Evolutionary conservation across 2,113 vertebrate genomes (phyloP).

Genomic region (Ptychochromis oligacanthus): DNA sequence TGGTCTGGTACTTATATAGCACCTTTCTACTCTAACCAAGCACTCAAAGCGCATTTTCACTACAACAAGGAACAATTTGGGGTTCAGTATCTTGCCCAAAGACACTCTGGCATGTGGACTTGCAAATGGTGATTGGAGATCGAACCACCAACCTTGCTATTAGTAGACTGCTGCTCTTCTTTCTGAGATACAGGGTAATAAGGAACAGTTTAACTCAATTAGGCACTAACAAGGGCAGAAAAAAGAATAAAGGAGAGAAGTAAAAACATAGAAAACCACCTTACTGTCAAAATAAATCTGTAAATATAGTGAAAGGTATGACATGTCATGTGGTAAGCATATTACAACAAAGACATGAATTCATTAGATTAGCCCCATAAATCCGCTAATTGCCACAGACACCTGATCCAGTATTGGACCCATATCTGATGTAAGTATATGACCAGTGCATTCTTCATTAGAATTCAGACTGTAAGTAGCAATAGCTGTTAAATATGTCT

Average conservation of each 20-base stretch:
- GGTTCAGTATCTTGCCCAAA: background rate
- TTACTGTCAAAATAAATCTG: background rate
- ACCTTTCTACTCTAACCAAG: background rate
- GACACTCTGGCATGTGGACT: background rate
- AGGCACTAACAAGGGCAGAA: background rate
- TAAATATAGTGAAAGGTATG: no score
- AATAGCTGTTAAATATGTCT: slow-evolving; percentile 33
- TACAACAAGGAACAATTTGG: background rate
- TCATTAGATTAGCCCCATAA: no score
- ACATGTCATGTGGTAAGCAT: no score
- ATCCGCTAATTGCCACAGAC: no score
- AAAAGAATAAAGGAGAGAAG: background rate
- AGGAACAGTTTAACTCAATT: background rate
- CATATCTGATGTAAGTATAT: background rate
- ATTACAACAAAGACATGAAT: no score
- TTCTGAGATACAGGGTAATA: background rate
- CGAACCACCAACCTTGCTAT: background rate
- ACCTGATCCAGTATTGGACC: background rate
- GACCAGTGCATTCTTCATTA: background rate
- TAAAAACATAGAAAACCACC: background rate
- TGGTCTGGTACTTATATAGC: background rate
- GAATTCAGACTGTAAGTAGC: slow-evolving; percentile 30
- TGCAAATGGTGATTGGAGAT: no score
- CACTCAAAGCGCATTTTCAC: no score
- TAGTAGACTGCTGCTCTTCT: background rate